Evolutionary conservation across 2,888 invertebrate species (phyloP).

Genomic region (Drosophila recens): DNA sequence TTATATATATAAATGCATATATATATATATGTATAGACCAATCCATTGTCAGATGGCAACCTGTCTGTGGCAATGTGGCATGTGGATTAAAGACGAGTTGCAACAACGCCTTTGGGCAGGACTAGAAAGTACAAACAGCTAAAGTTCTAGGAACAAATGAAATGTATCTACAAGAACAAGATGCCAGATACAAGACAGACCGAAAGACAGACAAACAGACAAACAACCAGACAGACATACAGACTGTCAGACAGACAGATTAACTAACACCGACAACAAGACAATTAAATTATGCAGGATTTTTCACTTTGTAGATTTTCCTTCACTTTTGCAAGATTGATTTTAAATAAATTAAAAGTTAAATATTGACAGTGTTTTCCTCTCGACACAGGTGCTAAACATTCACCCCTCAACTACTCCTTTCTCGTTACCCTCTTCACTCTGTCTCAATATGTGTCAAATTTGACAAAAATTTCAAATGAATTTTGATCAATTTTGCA

Average conservation of each 20-base stretch:
- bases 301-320: conserved; percentile 46
- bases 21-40: not conserved
- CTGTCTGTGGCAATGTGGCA: conserved; percentile 42
- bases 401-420: not conserved
- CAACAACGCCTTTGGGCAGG: conserved; percentile 47
- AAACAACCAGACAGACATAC: conserved; percentile 33
- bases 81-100: conserved; percentile 62
- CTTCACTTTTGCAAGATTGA: conserved; percentile 53
- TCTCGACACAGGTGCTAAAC: conserved; percentile 34
- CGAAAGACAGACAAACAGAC: not conserved
- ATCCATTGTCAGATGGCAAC: conserved; percentile 17
- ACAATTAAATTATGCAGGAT: conserved; percentile 76
- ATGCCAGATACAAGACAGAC: conserved; percentile 10
- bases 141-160: conserved; percentile 32
- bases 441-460: conserved; percentile 23
- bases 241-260: conserved; percentile 33
- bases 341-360: conserved; percentile 74
- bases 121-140: conserved; percentile 23
- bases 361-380: conserved; percentile 63
- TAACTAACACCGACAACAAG: conserved; percentile 62
- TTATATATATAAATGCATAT: not conserved
- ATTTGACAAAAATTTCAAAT: conserved; percentile 41
- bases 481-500: conserved; percentile 31
- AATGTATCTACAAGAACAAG: conserved; percentile 29
- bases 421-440: not conserved